A percentile compares a stretch with the other conserved stretches of the same genome.
These are phyloP conservation scores for Hypsibius dujardini DNA, from an alignment of 1,140 invertebrate genomes.

Conservation along the genomic window DNA sequence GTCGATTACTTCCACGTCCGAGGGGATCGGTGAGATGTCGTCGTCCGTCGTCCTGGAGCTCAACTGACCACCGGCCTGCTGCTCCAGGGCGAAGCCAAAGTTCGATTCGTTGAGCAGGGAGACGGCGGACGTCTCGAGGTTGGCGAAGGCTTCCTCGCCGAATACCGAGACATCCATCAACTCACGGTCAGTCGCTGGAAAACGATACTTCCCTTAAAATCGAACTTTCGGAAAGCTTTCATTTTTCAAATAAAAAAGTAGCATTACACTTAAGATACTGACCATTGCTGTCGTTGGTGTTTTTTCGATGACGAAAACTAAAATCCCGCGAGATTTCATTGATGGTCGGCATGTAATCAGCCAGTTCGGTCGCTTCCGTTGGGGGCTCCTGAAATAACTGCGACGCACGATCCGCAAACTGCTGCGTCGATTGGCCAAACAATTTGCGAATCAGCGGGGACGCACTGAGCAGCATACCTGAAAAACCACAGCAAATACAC, in stretches of 20 bases:
- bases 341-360: background rate
- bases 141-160: background rate
- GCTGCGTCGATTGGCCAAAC: background rate
- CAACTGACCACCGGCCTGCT: background rate
- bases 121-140: background rate
- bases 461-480: constrained; percentile 15
- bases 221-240: too few species aligned
- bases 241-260: too few species aligned
- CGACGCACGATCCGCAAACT: background rate
- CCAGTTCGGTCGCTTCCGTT: background rate
- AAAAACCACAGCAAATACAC: background rate
- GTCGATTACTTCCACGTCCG: constrained; percentile 3
- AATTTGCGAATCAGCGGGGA: background rate
- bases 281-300: background rate
- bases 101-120: background rate
- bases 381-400: background rate
- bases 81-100: background rate
- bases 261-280: too few species aligned
- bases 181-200: background rate
- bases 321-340: constrained; percentile 11
- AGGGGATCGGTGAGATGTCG: constrained; percentile 10
- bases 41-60: background rate
- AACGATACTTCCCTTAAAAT: too few species aligned
- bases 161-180: constrained; percentile 15
- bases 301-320: background rate